A percentile compares a stretch with the other conserved stretches of the same genome.
phyloP scores from a whole-genome alignment of 2,113 vertebrate genomes.

The Athene noctua region DNA sequence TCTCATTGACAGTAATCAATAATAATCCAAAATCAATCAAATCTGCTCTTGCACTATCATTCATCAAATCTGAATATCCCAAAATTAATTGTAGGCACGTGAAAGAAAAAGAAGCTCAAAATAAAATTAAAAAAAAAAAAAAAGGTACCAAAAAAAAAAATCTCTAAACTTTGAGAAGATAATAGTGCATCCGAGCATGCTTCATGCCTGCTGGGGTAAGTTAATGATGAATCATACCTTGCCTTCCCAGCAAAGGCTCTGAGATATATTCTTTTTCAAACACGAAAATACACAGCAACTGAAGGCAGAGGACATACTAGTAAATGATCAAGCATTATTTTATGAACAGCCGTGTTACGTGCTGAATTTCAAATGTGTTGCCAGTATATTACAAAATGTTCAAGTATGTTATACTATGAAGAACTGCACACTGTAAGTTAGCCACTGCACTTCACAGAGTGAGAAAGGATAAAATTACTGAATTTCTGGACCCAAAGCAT shows the following conservation, averaged over 20 bases:
- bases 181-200: not conserved
- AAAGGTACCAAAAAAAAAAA: not conserved
- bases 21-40: constrained; percentile 82
- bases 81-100: constrained; percentile 68
- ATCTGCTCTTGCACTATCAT: constrained; percentile 72
- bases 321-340: constrained; percentile 13
- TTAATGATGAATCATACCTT: constrained; percentile 23
- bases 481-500: constrained; percentile 63
- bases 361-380: constrained; percentile 9
- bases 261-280: not conserved
- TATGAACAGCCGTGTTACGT: not conserved
- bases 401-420: not conserved
- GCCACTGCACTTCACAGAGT: constrained; percentile 12
- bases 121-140: constrained; percentile 10
- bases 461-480: constrained; percentile 23
- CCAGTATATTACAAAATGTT: not conserved
- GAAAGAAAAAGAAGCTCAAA: constrained; percentile 28
- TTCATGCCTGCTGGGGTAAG: not conserved
- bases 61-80: constrained; percentile 75
- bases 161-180: not conserved
- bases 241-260: not conserved
- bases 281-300: not conserved
- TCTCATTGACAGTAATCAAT: constrained; percentile 81
- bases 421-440: not conserved
- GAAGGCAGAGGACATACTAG: not conserved